Evolutionary conservation across 2,888 invertebrate genomes (phyloP), one percentile per base, ranked within the genome.

Genomic region (Autographa gamma): DNA sequence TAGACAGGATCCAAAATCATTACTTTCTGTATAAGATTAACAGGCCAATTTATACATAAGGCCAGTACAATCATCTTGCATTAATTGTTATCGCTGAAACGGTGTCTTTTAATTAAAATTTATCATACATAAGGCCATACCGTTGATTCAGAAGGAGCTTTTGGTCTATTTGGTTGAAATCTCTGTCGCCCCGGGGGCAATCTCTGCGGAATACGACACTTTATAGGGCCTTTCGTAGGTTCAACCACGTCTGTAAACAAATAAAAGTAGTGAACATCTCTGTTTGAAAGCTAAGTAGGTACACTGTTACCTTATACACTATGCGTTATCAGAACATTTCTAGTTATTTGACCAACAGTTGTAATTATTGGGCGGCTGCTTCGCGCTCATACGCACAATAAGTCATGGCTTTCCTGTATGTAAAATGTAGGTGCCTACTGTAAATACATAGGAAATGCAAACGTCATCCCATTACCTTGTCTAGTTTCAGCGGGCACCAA

Each of bases 121-220:
- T 1, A n/a, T n/a, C 31, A 14, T 11, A 11, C 31, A 38, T 8
- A 63, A 60, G 48, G 48, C 31, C 38, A 13, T 32, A 19, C 64
- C 18, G 58, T 19, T 59, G 73, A 18, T 73, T 90, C 90, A 14
- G 71, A 62, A 67, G 71, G 52, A 4, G 75, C 63, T 80, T 86
- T 90, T 8, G 82, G 64, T 74, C 79, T 88, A 58, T 48, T 73
- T 43, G 71, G 25, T 2, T 79, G 66, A 54, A 70, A 67, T 73
- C 74, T 85, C 52, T 72, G 79, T 34, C 88, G 87, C 11, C 77
- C 84, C 14, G 79, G 62, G 8, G 85, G 79, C 48, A 91, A 66
- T 60, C 91, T 88, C 71, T 91, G 91, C 7, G 93, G 93, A 48
- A 93, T 93, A 18, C 91, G 89, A 81, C 93, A 91, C 77, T 82